Percentiles rank a stretch among this genome's conserved stretches.
phyloP scores from a whole-genome alignment of 2,113 vertebrate species.

The Aegithalos caudatus region DNA sequence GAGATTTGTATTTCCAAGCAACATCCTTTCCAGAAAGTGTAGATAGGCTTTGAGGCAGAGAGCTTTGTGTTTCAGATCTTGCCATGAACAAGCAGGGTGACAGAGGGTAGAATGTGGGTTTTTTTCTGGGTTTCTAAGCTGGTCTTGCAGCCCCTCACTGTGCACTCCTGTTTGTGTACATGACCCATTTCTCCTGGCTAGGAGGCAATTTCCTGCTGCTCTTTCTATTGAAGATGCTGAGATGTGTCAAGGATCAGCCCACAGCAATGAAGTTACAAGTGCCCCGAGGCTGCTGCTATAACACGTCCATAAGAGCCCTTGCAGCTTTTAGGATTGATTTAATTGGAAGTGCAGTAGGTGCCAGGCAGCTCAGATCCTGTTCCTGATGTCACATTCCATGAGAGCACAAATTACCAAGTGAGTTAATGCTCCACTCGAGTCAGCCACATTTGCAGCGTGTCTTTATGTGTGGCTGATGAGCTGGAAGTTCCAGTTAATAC shows the following conservation, averaged over 20 bases:
- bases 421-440: not conserved
- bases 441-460: not conserved
- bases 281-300: not conserved
- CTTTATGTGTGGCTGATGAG: not conserved
- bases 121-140: not conserved
- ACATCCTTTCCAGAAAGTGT: not conserved
- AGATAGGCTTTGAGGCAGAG: not conserved
- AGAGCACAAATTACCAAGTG: not conserved
- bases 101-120: fast-evolving
- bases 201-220: not conserved
- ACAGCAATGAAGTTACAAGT: not conserved
- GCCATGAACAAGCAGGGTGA: not conserved
- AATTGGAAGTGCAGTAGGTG: not conserved
- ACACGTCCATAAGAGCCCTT: not conserved
- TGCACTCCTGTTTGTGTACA: fast-evolving
- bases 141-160: not conserved
- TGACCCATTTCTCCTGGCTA: not conserved
- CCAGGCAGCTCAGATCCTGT: not conserved
- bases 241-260: not conserved
- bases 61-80: not conserved
- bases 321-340: not conserved
- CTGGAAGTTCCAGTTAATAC: conserved; percentile 30
- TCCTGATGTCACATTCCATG: conserved; percentile 7
- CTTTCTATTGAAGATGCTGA: not conserved
- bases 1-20: not conserved